These are phyloP conservation scores for Todiramphus saurophagus DNA, from an alignment of 2,113 vertebrate species.

Conservation along the genomic window DNA sequence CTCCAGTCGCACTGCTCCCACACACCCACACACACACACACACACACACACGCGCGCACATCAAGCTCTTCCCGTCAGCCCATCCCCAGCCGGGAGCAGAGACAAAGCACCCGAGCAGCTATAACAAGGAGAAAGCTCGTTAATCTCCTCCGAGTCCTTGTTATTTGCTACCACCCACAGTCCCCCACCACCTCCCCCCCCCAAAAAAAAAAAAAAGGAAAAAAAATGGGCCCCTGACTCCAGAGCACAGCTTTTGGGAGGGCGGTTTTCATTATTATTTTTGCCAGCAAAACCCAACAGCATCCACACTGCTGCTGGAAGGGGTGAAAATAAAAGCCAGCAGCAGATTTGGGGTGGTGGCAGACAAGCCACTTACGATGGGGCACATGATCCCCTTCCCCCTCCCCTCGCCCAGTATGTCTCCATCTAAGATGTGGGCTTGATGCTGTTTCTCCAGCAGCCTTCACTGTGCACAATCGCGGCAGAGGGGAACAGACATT, in stretches of 20 bases:
- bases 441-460: background rate
- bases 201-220: background rate
- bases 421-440: background rate
- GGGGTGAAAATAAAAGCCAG: background rate
- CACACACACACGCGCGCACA: too few relatives aligned
- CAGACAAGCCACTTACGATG: constrained; percentile 8
- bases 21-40: too few relatives aligned
- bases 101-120: constrained; percentile 35
- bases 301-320: background rate
- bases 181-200: background rate
- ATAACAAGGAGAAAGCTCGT: background rate
- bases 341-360: constrained; percentile 8
- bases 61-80: background rate
- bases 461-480: background rate
- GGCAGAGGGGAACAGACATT: background rate
- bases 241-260: background rate
- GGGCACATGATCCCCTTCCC: background rate
- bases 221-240: background rate
- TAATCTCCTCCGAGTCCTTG: background rate
- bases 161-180: background rate
- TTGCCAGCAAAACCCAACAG: background rate
- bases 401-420: background rate
- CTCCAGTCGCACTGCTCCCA: background rate
- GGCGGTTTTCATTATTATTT: background rate
- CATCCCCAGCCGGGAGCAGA: background rate